Evolutionary conservation across 2,113 vertebrate genomes (phyloP).

Genomic region (Corapipo altera): DNA sequence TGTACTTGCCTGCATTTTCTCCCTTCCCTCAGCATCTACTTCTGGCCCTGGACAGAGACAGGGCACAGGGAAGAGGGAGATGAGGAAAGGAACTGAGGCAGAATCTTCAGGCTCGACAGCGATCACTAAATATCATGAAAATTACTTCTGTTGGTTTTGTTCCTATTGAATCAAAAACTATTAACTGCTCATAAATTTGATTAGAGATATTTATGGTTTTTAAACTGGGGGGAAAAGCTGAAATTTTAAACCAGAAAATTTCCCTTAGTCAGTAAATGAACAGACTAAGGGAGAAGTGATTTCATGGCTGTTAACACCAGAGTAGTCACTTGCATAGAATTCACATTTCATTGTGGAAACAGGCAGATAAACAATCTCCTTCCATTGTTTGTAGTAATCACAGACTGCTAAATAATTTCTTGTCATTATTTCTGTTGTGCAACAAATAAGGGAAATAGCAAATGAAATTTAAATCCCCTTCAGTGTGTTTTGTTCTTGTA

Average conservation of each 20-base stretch:
- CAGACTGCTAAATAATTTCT: not conserved
- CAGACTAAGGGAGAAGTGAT: not conserved
- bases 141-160: not conserved
- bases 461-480: not conserved
- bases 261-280: not conserved
- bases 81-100: not conserved
- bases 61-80: not conserved
- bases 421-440: conserved; percentile 9
- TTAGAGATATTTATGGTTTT: not conserved
- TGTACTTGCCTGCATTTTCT: not conserved
- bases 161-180: not conserved
- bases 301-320: not conserved
- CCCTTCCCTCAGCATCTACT: not conserved
- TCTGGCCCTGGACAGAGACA: not conserved
- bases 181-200: not conserved
- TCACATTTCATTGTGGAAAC: not conserved
- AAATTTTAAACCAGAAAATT: not conserved
- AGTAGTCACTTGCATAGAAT: not conserved
- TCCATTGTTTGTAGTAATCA: conserved; percentile 24
- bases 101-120: not conserved
- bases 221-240: not conserved
- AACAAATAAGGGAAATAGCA: not conserved
- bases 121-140: not conserved
- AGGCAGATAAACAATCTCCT: conserved; percentile 1
- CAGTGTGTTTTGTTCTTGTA: not conserved